These are phyloP conservation scores for Sitta europaea DNA, from an alignment of 2,113 vertebrate species.

Conservation along the genomic window DNA sequence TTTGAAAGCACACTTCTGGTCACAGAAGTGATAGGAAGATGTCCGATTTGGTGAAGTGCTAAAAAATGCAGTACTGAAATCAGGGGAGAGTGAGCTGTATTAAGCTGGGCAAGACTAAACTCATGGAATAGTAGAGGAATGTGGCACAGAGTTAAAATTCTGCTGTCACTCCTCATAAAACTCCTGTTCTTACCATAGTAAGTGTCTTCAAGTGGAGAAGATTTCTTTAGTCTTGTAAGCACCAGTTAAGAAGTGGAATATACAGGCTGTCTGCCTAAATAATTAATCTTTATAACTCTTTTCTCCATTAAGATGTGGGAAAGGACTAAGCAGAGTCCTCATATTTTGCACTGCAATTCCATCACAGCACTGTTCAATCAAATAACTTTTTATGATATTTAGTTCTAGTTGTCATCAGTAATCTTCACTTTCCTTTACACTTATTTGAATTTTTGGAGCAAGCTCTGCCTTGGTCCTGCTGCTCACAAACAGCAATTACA, in stretches of 20 bases:
- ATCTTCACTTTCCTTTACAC: not conserved
- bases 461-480: not conserved
- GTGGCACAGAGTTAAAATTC: not conserved
- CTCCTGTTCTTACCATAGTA: not conserved
- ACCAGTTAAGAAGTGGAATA: not conserved
- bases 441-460: not conserved
- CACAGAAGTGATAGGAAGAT: no score
- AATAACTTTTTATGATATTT: not conserved
- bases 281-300: not conserved
- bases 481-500: not conserved
- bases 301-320: not conserved
- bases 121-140: not conserved
- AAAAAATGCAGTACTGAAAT: not conserved
- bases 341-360: not conserved
- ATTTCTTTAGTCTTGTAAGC: not conserved
- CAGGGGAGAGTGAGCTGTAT: not conserved
- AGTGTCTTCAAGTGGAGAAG: not conserved
- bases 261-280: not conserved
- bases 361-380: not conserved
- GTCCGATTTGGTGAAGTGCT: not conserved
- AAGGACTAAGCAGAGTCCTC: not conserved
- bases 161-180: not conserved
- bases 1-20: constrained; percentile 19
- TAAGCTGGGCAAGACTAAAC: not conserved
- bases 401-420: not conserved